Percentiles rank a stretch among this genome's conserved stretches.
Evolutionary conservation across 2,888 invertebrate species (phyloP).

Genomic region (Epinotia demarniana): DNA sequence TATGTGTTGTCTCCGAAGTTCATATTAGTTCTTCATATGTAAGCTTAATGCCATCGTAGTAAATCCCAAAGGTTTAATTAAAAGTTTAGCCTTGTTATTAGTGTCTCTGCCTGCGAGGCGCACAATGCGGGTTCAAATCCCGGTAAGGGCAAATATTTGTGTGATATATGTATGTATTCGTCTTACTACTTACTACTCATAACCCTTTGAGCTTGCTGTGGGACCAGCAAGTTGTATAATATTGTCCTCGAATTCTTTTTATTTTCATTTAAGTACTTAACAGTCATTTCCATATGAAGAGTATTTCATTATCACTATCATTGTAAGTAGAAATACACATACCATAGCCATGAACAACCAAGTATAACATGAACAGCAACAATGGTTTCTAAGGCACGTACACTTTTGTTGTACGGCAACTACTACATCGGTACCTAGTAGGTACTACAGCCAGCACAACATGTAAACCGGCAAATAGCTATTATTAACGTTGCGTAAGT

Average conservation of each 20-base stretch:
- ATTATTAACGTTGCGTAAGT: conserved; percentile 51
- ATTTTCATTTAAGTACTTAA: background rate
- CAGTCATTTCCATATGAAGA: background rate
- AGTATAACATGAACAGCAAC: background rate
- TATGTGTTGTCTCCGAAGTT: background rate
- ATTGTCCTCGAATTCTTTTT: background rate
- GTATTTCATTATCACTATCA: background rate
- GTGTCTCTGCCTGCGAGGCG: too few relatives aligned
- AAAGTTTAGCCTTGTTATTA: too few relatives aligned
- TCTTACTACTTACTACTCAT: too few relatives aligned
- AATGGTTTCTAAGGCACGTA: conserved; percentile 24
- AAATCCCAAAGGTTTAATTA: too few relatives aligned
- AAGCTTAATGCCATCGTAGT: background rate
- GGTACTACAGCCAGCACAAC: conserved; percentile 26
- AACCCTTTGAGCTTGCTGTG: background rate
- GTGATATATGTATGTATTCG: too few relatives aligned
- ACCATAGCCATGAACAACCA: background rate
- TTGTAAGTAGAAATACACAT: background rate
- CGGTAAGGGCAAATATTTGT: too few relatives aligned
- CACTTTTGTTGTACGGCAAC: conserved; percentile 14
- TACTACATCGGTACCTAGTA: conserved; percentile 27
- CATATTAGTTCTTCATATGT: background rate
- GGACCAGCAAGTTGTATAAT: background rate
- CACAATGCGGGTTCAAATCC: too few relatives aligned
- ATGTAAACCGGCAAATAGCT: conserved; percentile 43